A percentile compares a stretch with the other conserved stretches of the same genome.
Conservation (phyloP, 1,140 invertebrate species). For the Scaptomyza graminum region DNA sequence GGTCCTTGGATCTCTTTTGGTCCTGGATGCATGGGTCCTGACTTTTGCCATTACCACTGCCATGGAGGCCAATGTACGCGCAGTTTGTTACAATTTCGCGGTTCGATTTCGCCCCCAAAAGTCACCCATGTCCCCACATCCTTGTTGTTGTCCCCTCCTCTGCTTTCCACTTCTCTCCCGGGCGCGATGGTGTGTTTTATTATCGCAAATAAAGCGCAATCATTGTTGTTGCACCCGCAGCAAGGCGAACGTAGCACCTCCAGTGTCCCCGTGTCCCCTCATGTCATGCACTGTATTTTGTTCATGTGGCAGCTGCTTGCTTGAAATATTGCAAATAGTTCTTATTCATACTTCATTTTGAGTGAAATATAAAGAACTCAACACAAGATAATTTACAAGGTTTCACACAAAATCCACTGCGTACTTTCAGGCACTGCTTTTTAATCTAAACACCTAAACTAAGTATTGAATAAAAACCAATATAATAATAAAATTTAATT, state of each 20-base stretch:
- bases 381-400: constrained; percentile 34
- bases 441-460: constrained; percentile 21
- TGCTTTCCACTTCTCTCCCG: constrained; percentile 26
- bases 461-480: not conserved
- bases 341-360: constrained; percentile 77
- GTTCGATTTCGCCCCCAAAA: constrained; percentile 66
- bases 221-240: constrained; percentile 78
- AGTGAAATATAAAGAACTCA: constrained; percentile 65
- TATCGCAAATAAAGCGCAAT: constrained; percentile 83
- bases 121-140: constrained; percentile 26
- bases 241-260: constrained; percentile 29
- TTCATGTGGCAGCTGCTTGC: constrained; percentile 67
- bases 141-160: constrained; percentile 33
- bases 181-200: constrained; percentile 80
- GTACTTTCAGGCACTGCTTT: constrained; percentile 6
- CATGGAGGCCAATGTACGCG: constrained; percentile 71
- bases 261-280: constrained; percentile 1
- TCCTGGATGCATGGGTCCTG: constrained; percentile 45
- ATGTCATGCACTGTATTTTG: constrained; percentile 64
- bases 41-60: constrained; percentile 66
- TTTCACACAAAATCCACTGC: constrained; percentile 13
- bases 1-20: constrained; percentile 3
- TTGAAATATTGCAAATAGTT: constrained; percentile 82
- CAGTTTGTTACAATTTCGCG: constrained; percentile 82
- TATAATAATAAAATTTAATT: constrained; percentile 46